Base-by-base conservation (phyloP, 30 jellyfish, hydroid and myxozoan species). In the Phacellophora camtschatica region DNA sequence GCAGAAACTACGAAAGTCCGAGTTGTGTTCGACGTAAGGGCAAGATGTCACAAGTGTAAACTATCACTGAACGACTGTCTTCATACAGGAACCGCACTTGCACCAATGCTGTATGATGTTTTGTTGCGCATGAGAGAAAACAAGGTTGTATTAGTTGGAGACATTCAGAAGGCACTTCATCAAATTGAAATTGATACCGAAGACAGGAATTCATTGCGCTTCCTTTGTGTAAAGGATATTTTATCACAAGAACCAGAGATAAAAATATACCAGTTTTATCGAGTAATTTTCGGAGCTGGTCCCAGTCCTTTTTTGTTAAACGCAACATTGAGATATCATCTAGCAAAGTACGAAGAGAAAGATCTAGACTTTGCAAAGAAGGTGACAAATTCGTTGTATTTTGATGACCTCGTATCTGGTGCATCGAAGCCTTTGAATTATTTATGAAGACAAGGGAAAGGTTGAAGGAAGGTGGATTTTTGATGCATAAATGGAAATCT, bases 31-130 rank as follows among this genome's bases (percentile, higher is more conserved):
- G 86, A 67, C 34, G 92, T 77, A 7, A 35, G 70, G 19, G 68
- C 74, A 2, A 68, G 34, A 19, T 32, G 55, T 8, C 50, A 43
- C 19, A 69, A 33, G 34, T 31, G 72, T 53, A 81, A 58, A 34
- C 50, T 29, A 27, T 82, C 94, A 22, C 55, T 82, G 24, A 69
- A 82, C 46, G 89, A 68, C 34, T 82, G 94, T 54, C 72, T 82
- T 19, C 85, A 67, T 43, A 33, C 49, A 45, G 89, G 94, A 18
- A 82, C 83, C 11, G 27, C 80, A 61, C 16, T 82, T 15, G 69
- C 88, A 48, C 77, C 77, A 4, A 11, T 70, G 66, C 54, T 82
- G 18, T 69, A 27, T 51, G 88, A 56, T 29, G 81, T 82, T 16
- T 37, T 69, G 39, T 22, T 64, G 68, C 50, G 88, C 36, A 36